A percentile compares a stretch with the other conserved stretches of the same genome.
phyloP scores from a whole-genome alignment of 2,888 invertebrate genomes.

The Phymatocera aterrima region DNA sequence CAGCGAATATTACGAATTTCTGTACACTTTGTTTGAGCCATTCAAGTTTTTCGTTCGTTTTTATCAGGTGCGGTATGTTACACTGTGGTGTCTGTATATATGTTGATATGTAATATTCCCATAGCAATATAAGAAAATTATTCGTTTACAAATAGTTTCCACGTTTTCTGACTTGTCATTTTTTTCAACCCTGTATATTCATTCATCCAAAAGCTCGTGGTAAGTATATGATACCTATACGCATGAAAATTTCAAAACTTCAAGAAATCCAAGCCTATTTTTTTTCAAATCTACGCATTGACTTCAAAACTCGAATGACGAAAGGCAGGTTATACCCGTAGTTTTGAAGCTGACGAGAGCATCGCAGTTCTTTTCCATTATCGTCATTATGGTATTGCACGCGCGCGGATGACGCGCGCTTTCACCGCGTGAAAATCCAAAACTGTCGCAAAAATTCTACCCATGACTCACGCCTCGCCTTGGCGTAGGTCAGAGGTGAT shows the following conservation, averaged over 20 bases:
- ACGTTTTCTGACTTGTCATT: conserved; percentile 18
- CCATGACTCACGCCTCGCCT: conserved; percentile 40
- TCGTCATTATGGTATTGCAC: not conserved
- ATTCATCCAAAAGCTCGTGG: not conserved
- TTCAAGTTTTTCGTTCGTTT: conserved; percentile 3
- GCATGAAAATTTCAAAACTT: no score
- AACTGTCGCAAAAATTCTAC: conserved; percentile 33
- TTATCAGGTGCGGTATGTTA: conserved; percentile 67
- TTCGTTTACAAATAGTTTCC: conserved; percentile 55
- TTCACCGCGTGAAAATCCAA: conserved; percentile 36
- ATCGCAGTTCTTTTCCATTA: not conserved
- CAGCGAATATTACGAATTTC: conserved; percentile 33
- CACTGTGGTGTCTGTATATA: conserved; percentile 72
- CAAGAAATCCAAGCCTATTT: no score
- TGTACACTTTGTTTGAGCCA: conserved; percentile 30
- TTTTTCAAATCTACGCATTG: no score
- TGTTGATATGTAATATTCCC: conserved; percentile 73
- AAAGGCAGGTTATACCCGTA: no score
- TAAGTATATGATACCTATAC: no score
- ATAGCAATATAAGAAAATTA: conserved; percentile 63
- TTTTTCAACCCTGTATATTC: not conserved
- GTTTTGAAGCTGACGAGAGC: not conserved
- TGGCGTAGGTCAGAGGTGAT: conserved; percentile 41
- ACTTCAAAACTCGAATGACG: no score
- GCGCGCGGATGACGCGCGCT: no score